Evolutionary conservation across 2,797 vertebrate genomes (phyloP).

Genomic region (Enteromius radiatus): DNA sequence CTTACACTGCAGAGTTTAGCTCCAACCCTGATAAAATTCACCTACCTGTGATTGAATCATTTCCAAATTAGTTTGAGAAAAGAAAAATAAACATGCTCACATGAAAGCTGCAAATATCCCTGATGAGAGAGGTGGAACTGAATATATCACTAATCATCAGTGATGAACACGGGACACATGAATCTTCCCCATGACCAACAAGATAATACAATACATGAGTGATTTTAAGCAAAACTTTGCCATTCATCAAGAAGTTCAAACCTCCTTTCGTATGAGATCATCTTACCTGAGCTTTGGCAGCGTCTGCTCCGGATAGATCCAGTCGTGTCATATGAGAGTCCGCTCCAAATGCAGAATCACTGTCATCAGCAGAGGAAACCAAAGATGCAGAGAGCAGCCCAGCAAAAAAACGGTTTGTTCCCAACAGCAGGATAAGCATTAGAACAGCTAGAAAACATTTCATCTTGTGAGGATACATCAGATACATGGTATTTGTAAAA

Average conservation of each 20-base stretch:
- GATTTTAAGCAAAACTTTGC: neutral
- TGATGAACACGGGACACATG: neutral
- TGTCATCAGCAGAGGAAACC: slow-evolving; percentile 28
- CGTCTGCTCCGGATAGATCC: neutral
- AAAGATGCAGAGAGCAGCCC: slow-evolving; percentile 5
- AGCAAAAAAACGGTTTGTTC: neutral
- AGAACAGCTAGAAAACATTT: neutral
- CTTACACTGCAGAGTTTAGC: no score
- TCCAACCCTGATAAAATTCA: no score
- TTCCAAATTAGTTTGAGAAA: neutral
- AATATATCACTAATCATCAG: neutral
- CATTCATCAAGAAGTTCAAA: neutral
- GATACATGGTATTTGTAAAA: neutral
- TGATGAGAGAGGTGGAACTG: neutral
- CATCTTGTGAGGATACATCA: neutral
- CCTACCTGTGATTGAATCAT: no score
- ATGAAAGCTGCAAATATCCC: neutral
- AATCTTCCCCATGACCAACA: neutral
- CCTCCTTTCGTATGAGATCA: neutral
- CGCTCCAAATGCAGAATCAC: slow-evolving; percentile 9
- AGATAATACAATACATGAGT: neutral
- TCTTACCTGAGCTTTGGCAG: slow-evolving; percentile 13
- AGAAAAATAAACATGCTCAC: neutral
- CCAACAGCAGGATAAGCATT: neutral
- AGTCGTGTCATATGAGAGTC: slow-evolving; percentile 2